Conservation (phyloP, 1,140 invertebrate genomes). For the Rhopalosiphum maidis region DNA sequence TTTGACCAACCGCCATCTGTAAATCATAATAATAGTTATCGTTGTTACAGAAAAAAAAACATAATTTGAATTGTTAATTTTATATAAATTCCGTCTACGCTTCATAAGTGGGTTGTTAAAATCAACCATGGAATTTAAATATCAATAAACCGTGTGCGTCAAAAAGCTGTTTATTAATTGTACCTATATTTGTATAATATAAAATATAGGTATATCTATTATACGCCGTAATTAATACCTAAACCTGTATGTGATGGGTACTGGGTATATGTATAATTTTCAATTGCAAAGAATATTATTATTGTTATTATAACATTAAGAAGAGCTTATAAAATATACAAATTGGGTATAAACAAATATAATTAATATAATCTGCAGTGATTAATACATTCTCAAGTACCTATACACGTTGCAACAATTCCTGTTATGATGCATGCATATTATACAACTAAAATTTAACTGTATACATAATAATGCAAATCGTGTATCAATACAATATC, state of each 20-base stretch:
- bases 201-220: background rate
- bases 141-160: background rate
- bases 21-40: background rate
- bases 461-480: background rate
- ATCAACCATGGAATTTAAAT: background rate
- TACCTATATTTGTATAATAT: background rate
- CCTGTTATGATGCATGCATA: background rate
- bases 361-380: background rate
- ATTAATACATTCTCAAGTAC: background rate
- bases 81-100: background rate
- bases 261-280: background rate
- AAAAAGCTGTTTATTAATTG: background rate
- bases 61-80: slow-evolving; percentile 2
- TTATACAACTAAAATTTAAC: background rate
- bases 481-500: background rate
- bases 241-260: background rate
- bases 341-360: background rate
- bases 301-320: background rate
- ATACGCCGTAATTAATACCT: background rate
- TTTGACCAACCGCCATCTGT: background rate
- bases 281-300: background rate
- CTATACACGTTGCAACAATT: background rate
- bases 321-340: background rate
- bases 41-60: background rate
- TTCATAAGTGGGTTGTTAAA: slow-evolving; percentile 1